These are phyloP conservation scores for Callinectes sapidus DNA, from an alignment of 2,888 invertebrate species.

Conservation along the genomic window DNA sequence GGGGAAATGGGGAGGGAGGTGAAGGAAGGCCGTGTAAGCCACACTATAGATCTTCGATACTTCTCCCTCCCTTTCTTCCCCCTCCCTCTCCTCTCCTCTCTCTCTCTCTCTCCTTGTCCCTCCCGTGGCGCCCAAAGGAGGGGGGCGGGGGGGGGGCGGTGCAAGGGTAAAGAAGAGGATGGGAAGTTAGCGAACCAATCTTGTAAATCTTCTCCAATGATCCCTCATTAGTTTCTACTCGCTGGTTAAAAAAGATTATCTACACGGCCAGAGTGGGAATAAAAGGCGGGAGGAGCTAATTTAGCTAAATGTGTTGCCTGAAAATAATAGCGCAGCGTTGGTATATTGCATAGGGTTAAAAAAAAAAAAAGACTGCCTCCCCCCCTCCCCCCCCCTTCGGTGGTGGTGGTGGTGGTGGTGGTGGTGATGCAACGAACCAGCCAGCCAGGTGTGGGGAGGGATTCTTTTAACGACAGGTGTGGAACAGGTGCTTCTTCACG, in stretches of 20 bases:
- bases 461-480: constrained; percentile 11
- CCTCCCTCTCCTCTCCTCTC: not conserved
- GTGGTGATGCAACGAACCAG: not conserved
- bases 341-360: too few relatives aligned
- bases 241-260: not conserved
- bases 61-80: constrained; percentile 3
- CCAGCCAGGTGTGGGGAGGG: not conserved
- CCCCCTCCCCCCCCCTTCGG: not conserved
- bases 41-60: constrained; percentile 29
- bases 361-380: too few relatives aligned
- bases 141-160: not conserved
- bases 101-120: not conserved
- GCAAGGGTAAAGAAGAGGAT: not conserved
- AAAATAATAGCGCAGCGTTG: too few relatives aligned
- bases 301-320: too few relatives aligned
- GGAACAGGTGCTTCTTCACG: constrained; percentile 16
- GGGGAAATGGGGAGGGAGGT: not conserved
- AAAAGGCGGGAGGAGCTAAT: too few relatives aligned
- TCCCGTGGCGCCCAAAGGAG: not conserved
- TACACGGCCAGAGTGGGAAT: not conserved
- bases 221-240: not conserved
- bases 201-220: not conserved
- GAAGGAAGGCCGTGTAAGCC: not conserved
- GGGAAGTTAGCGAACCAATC: not conserved
- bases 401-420: constrained; percentile 10